Percentiles rank a stretch among this genome's conserved stretches.
These are phyloP conservation scores for Listrodromus nycthemerus DNA, from an alignment of 2,888 invertebrate genomes.

Conservation along the genomic window DNA sequence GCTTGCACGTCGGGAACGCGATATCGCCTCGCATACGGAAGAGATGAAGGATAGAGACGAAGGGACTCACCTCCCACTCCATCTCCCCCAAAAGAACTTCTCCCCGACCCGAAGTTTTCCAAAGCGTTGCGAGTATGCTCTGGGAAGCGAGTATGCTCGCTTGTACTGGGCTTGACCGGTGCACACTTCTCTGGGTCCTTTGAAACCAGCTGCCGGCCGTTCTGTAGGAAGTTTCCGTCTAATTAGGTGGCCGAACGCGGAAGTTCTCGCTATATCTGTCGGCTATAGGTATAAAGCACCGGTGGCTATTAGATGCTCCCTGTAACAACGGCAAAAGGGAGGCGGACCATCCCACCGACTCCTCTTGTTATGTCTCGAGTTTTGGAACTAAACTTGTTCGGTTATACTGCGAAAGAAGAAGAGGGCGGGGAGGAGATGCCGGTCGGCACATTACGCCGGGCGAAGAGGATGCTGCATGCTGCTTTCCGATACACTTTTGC, in stretches of 20 bases:
- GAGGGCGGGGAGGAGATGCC: conserved; percentile 2
- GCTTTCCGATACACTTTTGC: not conserved
- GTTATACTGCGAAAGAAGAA: conserved; percentile 25
- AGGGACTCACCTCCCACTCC: not conserved
- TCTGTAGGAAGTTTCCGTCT: conserved; percentile 74
- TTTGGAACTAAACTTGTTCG: conserved; percentile 73
- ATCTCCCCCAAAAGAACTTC: not conserved
- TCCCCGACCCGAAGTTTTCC: conserved; percentile 35
- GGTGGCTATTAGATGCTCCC: conserved; percentile 33
- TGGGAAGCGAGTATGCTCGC: conserved; percentile 41
- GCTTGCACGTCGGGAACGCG: conserved; percentile 3
- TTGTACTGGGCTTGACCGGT: conserved; percentile 49
- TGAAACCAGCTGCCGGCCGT: conserved; percentile 76
- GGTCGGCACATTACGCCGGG: conserved; percentile 33
- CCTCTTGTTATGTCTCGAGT: conserved; percentile 68
- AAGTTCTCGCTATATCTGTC: conserved; percentile 37
- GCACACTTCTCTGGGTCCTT: conserved; percentile 68
- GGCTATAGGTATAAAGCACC: conserved; percentile 29
- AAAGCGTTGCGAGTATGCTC: conserved; percentile 37
- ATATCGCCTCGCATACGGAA: too few relatives aligned
- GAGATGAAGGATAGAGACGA: conserved; percentile 23
- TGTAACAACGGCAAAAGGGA: conserved; percentile 27
- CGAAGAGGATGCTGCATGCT: not conserved
- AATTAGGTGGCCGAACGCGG: conserved; percentile 73
- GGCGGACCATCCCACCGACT: not conserved